Percentiles rank a stretch among this genome's conserved stretches.
Conservation (phyloP, 2,113 vertebrate species). For the Corythaixoides concolor region DNA sequence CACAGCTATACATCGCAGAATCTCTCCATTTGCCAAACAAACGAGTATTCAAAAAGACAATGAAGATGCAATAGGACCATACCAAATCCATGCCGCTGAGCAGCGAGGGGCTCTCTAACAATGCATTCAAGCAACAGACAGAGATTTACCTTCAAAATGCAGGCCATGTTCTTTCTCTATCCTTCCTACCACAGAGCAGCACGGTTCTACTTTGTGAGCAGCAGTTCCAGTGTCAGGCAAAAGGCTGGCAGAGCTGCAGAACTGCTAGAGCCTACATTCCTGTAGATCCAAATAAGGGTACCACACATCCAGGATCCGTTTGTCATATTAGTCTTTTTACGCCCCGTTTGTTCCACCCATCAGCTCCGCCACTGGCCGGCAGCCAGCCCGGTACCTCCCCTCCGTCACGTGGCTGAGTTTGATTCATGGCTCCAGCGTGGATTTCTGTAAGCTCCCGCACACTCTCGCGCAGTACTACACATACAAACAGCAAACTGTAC, state of each 20-base stretch:
- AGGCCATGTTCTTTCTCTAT: slow-evolving; percentile 79
- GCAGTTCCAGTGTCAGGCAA: slow-evolving; percentile 60
- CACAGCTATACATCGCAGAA: slow-evolving; percentile 53
- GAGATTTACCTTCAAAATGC: slow-evolving; percentile 81
- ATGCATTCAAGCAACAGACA: slow-evolving; percentile 70
- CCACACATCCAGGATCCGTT: slow-evolving; percentile 56
- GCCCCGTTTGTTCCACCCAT: slow-evolving; percentile 69
- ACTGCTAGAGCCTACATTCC: slow-evolving; percentile 68
- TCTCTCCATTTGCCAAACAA: slow-evolving; percentile 63
- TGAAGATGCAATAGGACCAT: slow-evolving; percentile 62
- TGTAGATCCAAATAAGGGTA: slow-evolving; percentile 64
- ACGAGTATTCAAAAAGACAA: slow-evolving; percentile 55
- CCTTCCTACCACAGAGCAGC: slow-evolving; percentile 68
- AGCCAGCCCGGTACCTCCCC: slow-evolving; percentile 63
- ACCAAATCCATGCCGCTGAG: slow-evolving; percentile 48
- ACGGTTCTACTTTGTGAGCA: slow-evolving; percentile 64
- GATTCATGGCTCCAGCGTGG: slow-evolving; percentile 43
- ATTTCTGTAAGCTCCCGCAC: not conserved
- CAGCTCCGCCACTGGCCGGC: slow-evolving; percentile 67
- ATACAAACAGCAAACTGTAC: rapidly evolving
- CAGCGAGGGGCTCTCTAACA: slow-evolving; percentile 49
- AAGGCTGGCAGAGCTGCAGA: slow-evolving; percentile 56
- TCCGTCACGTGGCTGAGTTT: slow-evolving; percentile 63
- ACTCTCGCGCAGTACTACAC: rapidly evolving
- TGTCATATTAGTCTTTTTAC: slow-evolving; percentile 62